Conservation (phyloP, 2,113 vertebrate species). For the Marcusenius ussheri region DNA sequence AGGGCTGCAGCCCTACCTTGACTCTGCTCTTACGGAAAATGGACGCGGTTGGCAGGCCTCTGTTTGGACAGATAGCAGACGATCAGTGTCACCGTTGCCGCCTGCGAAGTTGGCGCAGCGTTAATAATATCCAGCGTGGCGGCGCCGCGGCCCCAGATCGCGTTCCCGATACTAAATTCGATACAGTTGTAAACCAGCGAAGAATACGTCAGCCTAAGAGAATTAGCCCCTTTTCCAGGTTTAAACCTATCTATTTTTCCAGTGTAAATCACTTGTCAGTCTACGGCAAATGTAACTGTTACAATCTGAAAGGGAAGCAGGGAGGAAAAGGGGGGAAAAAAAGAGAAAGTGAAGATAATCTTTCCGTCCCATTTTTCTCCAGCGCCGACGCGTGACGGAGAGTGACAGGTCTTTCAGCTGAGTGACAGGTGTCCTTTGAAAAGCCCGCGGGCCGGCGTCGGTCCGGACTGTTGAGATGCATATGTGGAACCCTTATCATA, state of each 20-base stretch:
- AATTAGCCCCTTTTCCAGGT: slow-evolving; percentile 65
- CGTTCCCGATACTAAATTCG: slow-evolving; percentile 76
- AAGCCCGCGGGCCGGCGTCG: slow-evolving; percentile 87
- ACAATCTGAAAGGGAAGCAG: slow-evolving; percentile 73
- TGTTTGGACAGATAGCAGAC: slow-evolving; percentile 58
- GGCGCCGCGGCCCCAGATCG: slow-evolving; percentile 75
- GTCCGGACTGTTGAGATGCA: slow-evolving; percentile 99
- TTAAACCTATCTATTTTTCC: slow-evolving; percentile 78
- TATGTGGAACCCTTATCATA: slow-evolving; percentile 98
- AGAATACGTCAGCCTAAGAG: slow-evolving; percentile 77
- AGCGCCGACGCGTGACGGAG: slow-evolving; percentile 74
- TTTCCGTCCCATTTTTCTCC: slow-evolving; percentile 79
- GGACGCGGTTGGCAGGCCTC: slow-evolving; percentile 36
- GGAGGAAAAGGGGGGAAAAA: slow-evolving; percentile 54
- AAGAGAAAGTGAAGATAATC: slow-evolving; percentile 95
- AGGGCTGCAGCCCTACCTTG: background rate
- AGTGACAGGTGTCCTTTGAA: slow-evolving; percentile 99
- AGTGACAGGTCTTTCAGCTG: slow-evolving; percentile 96
- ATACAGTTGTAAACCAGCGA: slow-evolving; percentile 80
- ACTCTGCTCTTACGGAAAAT: slow-evolving; percentile 20
- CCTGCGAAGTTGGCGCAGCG: slow-evolving; percentile 69
- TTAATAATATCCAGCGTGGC: slow-evolving; percentile 66
- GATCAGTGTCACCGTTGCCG: slow-evolving; percentile 79
- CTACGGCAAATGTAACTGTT: slow-evolving; percentile 80
- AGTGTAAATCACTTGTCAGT: slow-evolving; percentile 98